A percentile compares a stretch with the other conserved stretches of the same genome.
Conservation (phyloP, 2,888 invertebrate genomes). For the Apamea anceps region DNA sequence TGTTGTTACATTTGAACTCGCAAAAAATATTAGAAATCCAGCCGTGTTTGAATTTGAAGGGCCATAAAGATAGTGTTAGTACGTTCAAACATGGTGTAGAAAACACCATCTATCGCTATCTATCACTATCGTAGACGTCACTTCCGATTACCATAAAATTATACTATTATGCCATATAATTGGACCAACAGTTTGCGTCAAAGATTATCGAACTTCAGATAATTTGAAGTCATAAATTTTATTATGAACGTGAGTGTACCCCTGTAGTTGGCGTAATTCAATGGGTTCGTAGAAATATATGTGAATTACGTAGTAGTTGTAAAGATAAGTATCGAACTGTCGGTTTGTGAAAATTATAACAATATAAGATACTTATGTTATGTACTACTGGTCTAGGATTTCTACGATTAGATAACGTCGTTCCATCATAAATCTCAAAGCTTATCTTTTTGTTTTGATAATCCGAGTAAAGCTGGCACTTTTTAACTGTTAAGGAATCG, state of each 20-base stretch:
- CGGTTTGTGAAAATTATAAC: neutral
- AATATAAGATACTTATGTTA: neutral
- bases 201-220: constrained; percentile 53
- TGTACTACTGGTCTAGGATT: constrained; percentile 10
- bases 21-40: neutral
- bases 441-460: neutral
- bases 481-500: neutral
- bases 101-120: neutral
- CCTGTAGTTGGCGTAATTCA: neutral
- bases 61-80: constrained; percentile 22
- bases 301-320: constrained; percentile 19
- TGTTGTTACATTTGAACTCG: neutral
- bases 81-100: neutral
- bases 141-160: constrained; percentile 64
- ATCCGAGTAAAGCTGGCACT: neutral
- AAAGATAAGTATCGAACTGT: constrained; percentile 35
- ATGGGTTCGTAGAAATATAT: constrained; percentile 31
- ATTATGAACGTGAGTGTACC: constrained; percentile 10
- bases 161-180: constrained; percentile 48
- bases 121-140: constrained; percentile 44
- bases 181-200: constrained; percentile 32
- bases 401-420: neutral
- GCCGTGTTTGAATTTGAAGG: neutral
- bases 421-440: neutral
- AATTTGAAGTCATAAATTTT: constrained; percentile 44